Percentiles rank a stretch among this genome's conserved stretches.
phyloP scores from a whole-genome alignment of 2,888 invertebrate species.

The Polyommatus icarus region DNA sequence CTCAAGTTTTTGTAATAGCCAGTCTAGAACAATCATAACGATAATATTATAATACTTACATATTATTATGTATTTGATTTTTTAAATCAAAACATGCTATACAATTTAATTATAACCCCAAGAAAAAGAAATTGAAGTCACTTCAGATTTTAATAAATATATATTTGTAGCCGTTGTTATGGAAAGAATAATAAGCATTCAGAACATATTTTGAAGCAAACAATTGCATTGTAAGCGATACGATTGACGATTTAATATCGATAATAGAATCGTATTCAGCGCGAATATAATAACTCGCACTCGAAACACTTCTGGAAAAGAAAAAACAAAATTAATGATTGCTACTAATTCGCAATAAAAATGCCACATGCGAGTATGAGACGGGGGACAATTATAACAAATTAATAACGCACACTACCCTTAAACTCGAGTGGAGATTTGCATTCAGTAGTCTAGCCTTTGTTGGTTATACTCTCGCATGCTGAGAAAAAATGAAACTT shows the following conservation, averaged over 20 bases:
- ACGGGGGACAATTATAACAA: constrained; percentile 77
- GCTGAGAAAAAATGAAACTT: constrained; percentile 46
- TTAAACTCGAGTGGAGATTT: constrained; percentile 79
- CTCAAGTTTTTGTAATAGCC: too few relatives aligned
- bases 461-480: constrained; percentile 55
- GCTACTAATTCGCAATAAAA: constrained; percentile 80
- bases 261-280: constrained; percentile 56
- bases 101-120: background rate
- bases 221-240: constrained; percentile 30
- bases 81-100: background rate
- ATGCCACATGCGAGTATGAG: constrained; percentile 78
- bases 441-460: constrained; percentile 74
- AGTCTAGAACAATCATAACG: too few relatives aligned
- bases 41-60: too few relatives aligned
- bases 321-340: constrained; percentile 80
- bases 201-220: constrained; percentile 24
- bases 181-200: constrained; percentile 14
- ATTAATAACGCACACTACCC: constrained; percentile 79
- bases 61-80: background rate
- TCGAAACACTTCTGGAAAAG: constrained; percentile 72
- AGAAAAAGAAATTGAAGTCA: constrained; percentile 6
- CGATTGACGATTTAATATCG: constrained; percentile 49
- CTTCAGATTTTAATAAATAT: background rate
- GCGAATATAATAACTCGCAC: constrained; percentile 53
- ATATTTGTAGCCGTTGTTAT: constrained; percentile 1